Evolutionary conservation across 2,113 vertebrate genomes (phyloP), one percentile per base, ranked within the genome.

Genomic region (Phyllostomus discolor): DNA sequence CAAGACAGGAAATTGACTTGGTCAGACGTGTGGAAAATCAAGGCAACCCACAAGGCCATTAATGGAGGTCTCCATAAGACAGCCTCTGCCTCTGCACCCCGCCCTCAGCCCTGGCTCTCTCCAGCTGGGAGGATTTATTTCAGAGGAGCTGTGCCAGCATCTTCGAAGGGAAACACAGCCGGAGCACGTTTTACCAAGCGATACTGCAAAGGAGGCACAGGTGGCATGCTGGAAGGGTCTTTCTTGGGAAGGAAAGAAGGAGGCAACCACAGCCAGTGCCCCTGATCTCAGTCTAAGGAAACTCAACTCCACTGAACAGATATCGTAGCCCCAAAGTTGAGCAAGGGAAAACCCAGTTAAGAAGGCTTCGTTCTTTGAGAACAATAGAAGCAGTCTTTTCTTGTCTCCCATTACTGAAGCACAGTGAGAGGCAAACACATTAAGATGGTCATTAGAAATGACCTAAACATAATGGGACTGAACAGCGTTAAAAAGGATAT

Each of bases 1-100:
- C 93, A 97, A 97, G 86, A 93, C 97, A 98, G 98, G 98, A 98
- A 98, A 98, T 98, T 97, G 97, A 98, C n/a, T 97, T 96, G 97
- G 97, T 98, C 98, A 98, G 97, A 98, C 80, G 94, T 95, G 97
- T 96, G 98, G 98, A 98, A 98, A 98, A 97, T 97, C 67, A 97
- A 94, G 95, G 97, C 97, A 98, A 97, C 83, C 95, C 97, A 96
- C 97, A 96, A 97, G 69, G 95, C 64, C 67, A 20, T 97, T 97
- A 95, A 95, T 4, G 78, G 95, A 97, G 80, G 80, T 89, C 66
- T n/a, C 0, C 41, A 46, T 80, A 88, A 96, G 96, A 57, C 52
- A 88, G 73, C 16, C 54, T 73, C 73, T 96, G 90, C 92, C 66
- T 89, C 85, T 90, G 93, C 17, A 33, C 66, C 86, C 79, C 15